Evolutionary conservation across 2,797 vertebrate genomes (phyloP), one percentile per base, ranked within the genome.

Genomic region (Sebastes aleutianus): DNA sequence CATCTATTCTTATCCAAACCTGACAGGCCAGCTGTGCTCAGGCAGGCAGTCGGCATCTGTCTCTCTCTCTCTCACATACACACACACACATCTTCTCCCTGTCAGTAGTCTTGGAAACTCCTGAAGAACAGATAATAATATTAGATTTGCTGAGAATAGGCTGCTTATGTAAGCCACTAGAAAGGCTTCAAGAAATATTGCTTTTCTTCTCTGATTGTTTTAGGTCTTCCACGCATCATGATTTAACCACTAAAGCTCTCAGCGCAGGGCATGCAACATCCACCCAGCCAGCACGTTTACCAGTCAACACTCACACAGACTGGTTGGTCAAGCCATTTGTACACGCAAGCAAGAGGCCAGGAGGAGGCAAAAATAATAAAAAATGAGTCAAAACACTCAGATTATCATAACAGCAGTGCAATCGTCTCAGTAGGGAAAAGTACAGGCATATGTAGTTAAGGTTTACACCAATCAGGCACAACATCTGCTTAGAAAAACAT

Each of bases 391-490:
- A 74, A 79, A 63, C 76, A 63, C 64, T 85, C 53, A 82, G 76
- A 84, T 86, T 88, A 90, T 89, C 88, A 83, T 81, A 78, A 94
- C 88, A 92, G 87, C 91, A 94, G 90, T 92, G 93, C 92, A 93
- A 82, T 89, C 90, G 29, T 90, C 79, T 89, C 20, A 70, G 82
- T 78, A 92, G 78, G 81, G 81, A 82, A 87, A 80, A 74, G 85
- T 72, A 92, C 91, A 93, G 88, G 85, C 91, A 93, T 85, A 89
- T 83, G 70, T 69, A 88, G 80, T 86, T 79, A 82, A 91, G 88
- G 87, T 87, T 91, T 90, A 90, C 85, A 95, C 79, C 78, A 68
- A 91, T 88, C 87, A 94, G 93, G 92, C 92, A 94, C 92, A 70
- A 90, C 82, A 83, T 87, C 66, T 85, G 78, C 74, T 88, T 77